These are phyloP conservation scores for Aricia agestis DNA, from an alignment of 1,140 invertebrate species.

Conservation along the genomic window DNA sequence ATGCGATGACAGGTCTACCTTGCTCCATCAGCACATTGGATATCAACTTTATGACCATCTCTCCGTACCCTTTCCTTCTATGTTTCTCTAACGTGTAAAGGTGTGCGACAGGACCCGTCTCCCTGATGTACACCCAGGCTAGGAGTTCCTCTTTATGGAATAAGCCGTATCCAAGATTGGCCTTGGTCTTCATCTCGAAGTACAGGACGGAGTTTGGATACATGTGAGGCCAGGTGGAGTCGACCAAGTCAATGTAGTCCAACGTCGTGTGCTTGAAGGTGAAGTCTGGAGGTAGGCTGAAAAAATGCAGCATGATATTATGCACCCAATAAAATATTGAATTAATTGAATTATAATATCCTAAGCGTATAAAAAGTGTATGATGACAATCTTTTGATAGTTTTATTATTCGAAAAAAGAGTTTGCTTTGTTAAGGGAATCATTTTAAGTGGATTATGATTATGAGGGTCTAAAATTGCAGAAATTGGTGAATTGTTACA, in stretches of 20 bases:
- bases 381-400: no score
- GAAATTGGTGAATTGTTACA: no score
- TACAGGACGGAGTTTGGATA: constrained; percentile 37
- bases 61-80: constrained; percentile 41
- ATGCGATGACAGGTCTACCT: constrained; percentile 36
- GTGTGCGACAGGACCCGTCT: constrained; percentile 42
- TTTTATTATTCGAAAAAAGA: no score
- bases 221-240: constrained; percentile 39
- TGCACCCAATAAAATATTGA: no score
- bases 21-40: constrained; percentile 35
- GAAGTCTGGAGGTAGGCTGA: constrained; percentile 38
- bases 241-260: constrained; percentile 31
- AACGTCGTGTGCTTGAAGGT: constrained; percentile 31
- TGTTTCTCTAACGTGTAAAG: constrained; percentile 42
- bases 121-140: constrained; percentile 40
- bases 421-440: no score
- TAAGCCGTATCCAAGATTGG: constrained; percentile 41
- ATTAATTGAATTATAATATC: no score
- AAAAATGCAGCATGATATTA: constrained; percentile 23
- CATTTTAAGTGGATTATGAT: no score
- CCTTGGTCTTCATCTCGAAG: constrained; percentile 37
- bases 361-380: no score
- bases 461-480: no score
- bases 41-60: constrained; percentile 38
- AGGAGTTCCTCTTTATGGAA: constrained; percentile 35